A percentile compares a stretch with the other conserved stretches of the same genome.
These are phyloP conservation scores for Drosophila austrosaltans DNA, from an alignment of 2,888 invertebrate genomes.

Conservation along the genomic window DNA sequence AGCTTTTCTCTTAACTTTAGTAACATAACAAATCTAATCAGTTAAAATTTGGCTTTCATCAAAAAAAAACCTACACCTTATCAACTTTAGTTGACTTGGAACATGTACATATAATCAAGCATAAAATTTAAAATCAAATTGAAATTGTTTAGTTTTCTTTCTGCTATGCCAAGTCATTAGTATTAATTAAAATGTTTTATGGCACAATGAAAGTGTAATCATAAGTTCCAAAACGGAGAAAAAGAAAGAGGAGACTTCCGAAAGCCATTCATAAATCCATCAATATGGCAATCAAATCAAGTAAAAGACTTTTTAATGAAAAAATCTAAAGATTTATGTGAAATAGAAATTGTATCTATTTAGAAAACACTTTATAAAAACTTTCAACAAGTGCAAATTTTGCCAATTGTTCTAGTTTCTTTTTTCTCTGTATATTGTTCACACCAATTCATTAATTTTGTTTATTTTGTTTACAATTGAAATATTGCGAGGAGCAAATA, in stretches of 20 bases:
- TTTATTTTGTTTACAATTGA: slow-evolving; percentile 20
- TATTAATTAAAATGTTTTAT: slow-evolving; percentile 12
- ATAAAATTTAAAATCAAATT: not conserved
- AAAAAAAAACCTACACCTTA: not conserved
- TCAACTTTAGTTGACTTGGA: not conserved
- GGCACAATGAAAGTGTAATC: not conserved
- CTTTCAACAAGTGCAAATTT: slow-evolving; percentile 16
- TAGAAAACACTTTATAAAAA: not conserved
- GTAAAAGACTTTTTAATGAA: slow-evolving; percentile 49
- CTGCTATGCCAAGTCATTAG: not conserved
- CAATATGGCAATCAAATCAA: slow-evolving; percentile 52
- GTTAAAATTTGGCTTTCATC: not conserved
- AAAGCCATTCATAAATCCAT: slow-evolving; percentile 59
- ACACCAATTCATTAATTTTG: slow-evolving; percentile 24
- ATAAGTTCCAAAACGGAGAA: slow-evolving; percentile 23
- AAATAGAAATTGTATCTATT: not conserved
- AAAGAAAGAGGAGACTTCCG: slow-evolving; percentile 21
- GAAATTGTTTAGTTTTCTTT: not conserved
- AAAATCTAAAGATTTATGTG: slow-evolving; percentile 52
- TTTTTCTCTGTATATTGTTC: slow-evolving; percentile 11
- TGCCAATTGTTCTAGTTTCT: not conserved
- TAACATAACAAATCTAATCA: not conserved
- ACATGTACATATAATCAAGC: too few relatives aligned
- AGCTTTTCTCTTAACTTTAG: too few relatives aligned
- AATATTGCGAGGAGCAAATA: not conserved